A percentile compares a stretch with the other conserved stretches of the same genome.
These are phyloP conservation scores for Nomada ruficornis DNA, from an alignment of 2,888 invertebrate species.

Conservation along the genomic window DNA sequence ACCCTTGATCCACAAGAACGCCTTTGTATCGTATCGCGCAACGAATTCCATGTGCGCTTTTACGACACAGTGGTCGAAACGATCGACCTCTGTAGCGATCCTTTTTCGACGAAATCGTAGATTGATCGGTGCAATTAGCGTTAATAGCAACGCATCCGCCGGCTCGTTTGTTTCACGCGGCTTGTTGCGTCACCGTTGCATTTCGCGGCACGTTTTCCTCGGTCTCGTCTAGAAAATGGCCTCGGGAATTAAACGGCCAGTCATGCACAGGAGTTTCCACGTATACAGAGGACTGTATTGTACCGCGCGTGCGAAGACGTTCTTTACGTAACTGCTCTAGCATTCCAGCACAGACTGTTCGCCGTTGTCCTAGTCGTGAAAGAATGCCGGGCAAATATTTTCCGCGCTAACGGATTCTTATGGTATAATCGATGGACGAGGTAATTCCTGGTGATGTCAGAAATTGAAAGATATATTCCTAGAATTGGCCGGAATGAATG, in stretches of 20 bases:
- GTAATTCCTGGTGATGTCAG: conserved; percentile 13
- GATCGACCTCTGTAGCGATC: background rate
- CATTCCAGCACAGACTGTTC: background rate
- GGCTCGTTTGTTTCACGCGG: conserved; percentile 11
- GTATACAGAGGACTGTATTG: conserved; percentile 22
- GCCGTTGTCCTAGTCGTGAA: conserved; percentile 1
- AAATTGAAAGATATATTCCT: background rate
- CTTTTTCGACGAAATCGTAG: conserved; percentile 29
- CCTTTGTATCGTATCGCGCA: background rate
- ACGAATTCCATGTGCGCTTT: background rate
- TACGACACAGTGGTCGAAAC: background rate
- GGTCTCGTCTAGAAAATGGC: conserved; percentile 45
- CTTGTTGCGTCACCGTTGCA: conserved; percentile 20
- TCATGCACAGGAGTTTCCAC: conserved; percentile 37
- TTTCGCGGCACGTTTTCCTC: conserved; percentile 34
- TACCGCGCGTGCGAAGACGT: conserved; percentile 18
- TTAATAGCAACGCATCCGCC: conserved; percentile 18
- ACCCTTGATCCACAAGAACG: background rate
- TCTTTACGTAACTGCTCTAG: conserved; percentile 41
- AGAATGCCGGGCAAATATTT: conserved; percentile 13
- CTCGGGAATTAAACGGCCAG: conserved; percentile 34
- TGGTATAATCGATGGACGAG: background rate
- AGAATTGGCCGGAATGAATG: background rate
- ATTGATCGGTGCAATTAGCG: conserved; percentile 37
- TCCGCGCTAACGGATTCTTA: background rate